Evolutionary conservation across 64 coral and sea anemone species (phyloP).

Genomic region (Hydrozoanthus tunicans): DNA sequence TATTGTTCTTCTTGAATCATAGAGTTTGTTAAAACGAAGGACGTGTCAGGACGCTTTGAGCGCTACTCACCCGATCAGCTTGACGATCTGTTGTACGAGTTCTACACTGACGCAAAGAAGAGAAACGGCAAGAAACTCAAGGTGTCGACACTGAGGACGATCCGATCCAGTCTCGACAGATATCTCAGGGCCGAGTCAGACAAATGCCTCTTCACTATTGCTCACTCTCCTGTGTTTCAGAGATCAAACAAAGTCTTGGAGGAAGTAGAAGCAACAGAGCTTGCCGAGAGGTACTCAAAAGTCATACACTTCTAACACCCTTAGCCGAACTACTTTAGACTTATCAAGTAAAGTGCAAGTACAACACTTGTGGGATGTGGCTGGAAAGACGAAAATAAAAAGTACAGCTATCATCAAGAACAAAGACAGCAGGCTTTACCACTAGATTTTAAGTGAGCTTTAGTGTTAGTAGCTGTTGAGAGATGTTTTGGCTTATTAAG

Average conservation of each 20-base stretch:
- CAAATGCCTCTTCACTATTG: conserved; percentile 33
- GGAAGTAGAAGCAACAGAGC: conserved; percentile 45
- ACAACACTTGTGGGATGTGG: too few relatives aligned
- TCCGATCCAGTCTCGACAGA: conserved; percentile 50
- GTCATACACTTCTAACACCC: too few relatives aligned
- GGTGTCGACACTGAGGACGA: conserved; percentile 33
- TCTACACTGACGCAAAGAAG: conserved; percentile 48
- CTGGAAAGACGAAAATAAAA: too few relatives aligned
- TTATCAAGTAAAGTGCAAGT: too few relatives aligned
- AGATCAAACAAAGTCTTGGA: conserved; percentile 43
- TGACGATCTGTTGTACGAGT: conserved; percentile 33
- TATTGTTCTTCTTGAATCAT: background rate
- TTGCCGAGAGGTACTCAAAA: conserved; percentile 29
- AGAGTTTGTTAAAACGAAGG: conserved; percentile 32
- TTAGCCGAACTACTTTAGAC: too few relatives aligned
- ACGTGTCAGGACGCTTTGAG: conserved; percentile 9
- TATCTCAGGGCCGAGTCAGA: conserved; percentile 31
- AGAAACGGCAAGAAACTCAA: conserved; percentile 47
- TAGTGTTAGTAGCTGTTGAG: too few relatives aligned
- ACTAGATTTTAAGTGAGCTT: too few relatives aligned
- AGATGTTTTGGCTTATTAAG: too few relatives aligned
- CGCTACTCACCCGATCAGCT: conserved; percentile 6
- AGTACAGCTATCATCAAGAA: too few relatives aligned
- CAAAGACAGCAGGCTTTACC: too few relatives aligned
- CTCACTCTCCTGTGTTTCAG: conserved; percentile 42